These are phyloP conservation scores for Nemopilema nomurai DNA, from an alignment of 30 jellyfish, hydroid and myxozoan species.

Conservation along the genomic window DNA sequence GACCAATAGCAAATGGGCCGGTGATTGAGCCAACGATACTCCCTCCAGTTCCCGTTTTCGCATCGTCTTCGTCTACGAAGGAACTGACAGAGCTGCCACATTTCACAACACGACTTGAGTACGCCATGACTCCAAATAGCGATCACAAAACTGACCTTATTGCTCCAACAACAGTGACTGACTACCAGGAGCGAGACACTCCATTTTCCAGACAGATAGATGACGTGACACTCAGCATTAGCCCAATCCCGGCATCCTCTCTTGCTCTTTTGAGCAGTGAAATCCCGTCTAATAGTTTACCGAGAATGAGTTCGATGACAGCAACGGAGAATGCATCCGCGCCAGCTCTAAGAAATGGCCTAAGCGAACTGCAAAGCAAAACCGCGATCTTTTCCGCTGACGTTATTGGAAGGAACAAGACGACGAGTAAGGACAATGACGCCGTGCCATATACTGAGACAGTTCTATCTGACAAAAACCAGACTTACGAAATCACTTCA, in stretches of 20 bases:
- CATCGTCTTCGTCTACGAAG: not conserved
- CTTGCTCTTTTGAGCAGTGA: not conserved
- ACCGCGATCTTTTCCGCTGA: too few relatives aligned
- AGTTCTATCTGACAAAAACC: constrained; percentile 1
- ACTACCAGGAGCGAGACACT: not conserved
- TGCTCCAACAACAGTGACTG: not conserved
- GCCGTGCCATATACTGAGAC: constrained; percentile 1
- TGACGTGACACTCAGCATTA: not conserved
- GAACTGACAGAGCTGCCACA: not conserved
- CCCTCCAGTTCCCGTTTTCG: not conserved
- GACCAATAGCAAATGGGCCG: not conserved
- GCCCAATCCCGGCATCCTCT: not conserved
- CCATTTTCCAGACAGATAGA: not conserved
- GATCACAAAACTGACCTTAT: not conserved
- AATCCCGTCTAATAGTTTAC: not conserved
- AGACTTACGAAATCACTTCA: constrained; percentile 36
- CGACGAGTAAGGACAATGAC: not conserved
- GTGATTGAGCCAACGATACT: not conserved
- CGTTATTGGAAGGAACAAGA: too few relatives aligned
- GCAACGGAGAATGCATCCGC: not conserved
- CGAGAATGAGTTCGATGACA: not conserved
- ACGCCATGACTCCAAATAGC: not conserved
- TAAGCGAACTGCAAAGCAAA: not conserved
- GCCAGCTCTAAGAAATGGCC: not conserved
- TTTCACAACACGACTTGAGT: not conserved